phyloP scores from a whole-genome alignment of 2,888 invertebrate genomes.

The Lepidonotus clava region DNA sequence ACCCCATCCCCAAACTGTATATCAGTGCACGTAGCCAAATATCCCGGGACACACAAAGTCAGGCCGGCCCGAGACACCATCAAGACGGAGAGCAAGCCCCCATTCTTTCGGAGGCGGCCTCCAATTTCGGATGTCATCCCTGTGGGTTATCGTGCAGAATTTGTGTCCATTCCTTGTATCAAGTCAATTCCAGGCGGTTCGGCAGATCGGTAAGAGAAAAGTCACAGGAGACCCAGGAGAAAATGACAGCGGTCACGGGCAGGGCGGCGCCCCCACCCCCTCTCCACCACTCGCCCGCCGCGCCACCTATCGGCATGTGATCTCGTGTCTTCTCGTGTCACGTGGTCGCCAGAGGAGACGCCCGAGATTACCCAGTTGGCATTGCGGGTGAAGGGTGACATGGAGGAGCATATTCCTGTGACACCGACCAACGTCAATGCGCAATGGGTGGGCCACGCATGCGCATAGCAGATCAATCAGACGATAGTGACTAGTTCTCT shows the following conservation, averaged over 20 bases:
- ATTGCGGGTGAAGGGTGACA: background rate
- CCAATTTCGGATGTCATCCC: conserved; percentile 40
- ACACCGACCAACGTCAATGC: conserved; percentile 4
- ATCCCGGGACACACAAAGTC: background rate
- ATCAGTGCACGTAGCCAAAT: conserved; percentile 31
- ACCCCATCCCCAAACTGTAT: background rate
- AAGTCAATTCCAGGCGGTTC: conserved; percentile 22
- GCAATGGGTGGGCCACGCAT: conserved; percentile 42
- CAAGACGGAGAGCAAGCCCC: background rate
- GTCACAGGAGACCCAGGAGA: background rate
- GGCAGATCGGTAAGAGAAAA: background rate
- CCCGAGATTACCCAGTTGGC: conserved; percentile 42
- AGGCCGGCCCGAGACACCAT: background rate
- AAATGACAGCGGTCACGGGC: background rate
- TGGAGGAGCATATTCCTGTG: background rate
- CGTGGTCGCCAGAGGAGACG: conserved; percentile 36
- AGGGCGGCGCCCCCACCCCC: too few species aligned
- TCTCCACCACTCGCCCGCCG: background rate
- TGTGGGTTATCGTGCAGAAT: conserved; percentile 1
- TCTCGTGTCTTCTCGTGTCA: conserved; percentile 47
- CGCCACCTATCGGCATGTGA: conserved; percentile 38
- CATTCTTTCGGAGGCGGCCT: background rate
- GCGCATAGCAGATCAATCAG: conserved; percentile 34
- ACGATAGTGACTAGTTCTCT: background rate
- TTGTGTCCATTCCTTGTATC: conserved; percentile 46